Evolutionary conservation across 2,888 invertebrate species (phyloP), one percentile per base, ranked within the genome.

Genomic region (Petrophora chlorosata): DNA sequence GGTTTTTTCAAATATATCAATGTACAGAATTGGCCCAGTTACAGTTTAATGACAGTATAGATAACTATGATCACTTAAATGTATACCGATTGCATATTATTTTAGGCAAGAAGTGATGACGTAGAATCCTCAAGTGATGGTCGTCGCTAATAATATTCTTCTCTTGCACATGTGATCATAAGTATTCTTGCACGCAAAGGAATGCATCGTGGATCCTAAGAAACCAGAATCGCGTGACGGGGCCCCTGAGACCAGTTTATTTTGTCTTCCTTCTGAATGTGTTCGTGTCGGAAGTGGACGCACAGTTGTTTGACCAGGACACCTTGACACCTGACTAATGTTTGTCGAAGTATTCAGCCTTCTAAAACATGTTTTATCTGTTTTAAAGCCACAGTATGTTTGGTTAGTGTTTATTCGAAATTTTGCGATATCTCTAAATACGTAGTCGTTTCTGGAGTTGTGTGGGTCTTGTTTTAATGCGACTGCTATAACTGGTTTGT

Each of bases 291-390:
- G 51, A 57, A 57, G 53, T 46, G 23, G 33, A 43, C 26, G 32
- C 36, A 15, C 29, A 48, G 50, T 61, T 56, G 58, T 58, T 58
- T 58, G 56, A 43, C 46, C 54, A 56, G 56, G 50, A 50, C 54
- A 54, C 34, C 50, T 56, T 61, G 54, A 53, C 52, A 50, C 54
- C 41, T 43, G 49, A 45, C 49, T 52, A 43, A 53, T 61, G 51
- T 54, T 56, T 50, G 35, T 29, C 29, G 28, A 49, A 34, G 17
- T 15, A 39, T 39, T 34, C 39, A 50, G 43, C 47, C 45, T 46
- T 33, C 36, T 35, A 35, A 43, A 44, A 44, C 53, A 41, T 38
- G 46, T 56, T 52, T 48, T 38, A 22, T 23, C 12, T 43, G 17
- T 26, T 28, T 16, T 13, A 32, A 36, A 34, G 35, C 7, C 26